Percentiles rank a stretch among this genome's conserved stretches.
Conservation (phyloP, 1,140 invertebrate species). For the Listronotus bonariensis region DNA sequence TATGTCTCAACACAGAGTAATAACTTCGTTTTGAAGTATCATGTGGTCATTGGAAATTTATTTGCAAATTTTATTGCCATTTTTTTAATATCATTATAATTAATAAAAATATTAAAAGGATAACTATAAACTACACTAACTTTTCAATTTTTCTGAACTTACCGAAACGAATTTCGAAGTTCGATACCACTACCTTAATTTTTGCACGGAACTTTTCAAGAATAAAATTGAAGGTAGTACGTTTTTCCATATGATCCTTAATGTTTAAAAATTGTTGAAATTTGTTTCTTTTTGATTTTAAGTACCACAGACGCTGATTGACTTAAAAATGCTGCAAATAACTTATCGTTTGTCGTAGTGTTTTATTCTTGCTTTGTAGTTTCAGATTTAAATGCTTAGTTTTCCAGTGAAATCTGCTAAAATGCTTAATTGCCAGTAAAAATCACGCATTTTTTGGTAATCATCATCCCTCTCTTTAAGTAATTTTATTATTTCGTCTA, state of each 20-base stretch:
- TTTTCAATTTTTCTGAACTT: constrained; percentile 24
- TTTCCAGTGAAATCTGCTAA: no score
- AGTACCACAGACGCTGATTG: constrained; percentile 23
- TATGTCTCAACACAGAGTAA: no score
- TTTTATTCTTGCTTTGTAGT: background rate
- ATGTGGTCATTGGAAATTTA: constrained; percentile 29
- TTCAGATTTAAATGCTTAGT: no score
- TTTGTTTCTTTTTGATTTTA: constrained; percentile 16
- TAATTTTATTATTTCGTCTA: constrained; percentile 48
- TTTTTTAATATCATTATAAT: constrained; percentile 11
- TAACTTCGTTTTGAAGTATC: no score
- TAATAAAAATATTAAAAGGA: constrained; percentile 26
- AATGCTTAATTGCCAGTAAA: no score
- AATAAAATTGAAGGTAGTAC: constrained; percentile 20
- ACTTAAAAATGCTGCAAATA: constrained; percentile 15
- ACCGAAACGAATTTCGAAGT: constrained; percentile 22
- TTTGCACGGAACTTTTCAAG: constrained; percentile 11
- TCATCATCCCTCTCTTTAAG: constrained; percentile 18
- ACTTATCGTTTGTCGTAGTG: constrained; percentile 44
- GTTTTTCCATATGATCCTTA: no score
- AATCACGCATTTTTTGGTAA: no score
- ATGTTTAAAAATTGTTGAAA: no score
- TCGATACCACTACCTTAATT: constrained; percentile 22
- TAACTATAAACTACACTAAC: constrained; percentile 25
- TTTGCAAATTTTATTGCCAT: constrained; percentile 24